phyloP scores from a whole-genome alignment of 2,797 vertebrate genomes.

The Craterocephalus amniculus region DNA sequence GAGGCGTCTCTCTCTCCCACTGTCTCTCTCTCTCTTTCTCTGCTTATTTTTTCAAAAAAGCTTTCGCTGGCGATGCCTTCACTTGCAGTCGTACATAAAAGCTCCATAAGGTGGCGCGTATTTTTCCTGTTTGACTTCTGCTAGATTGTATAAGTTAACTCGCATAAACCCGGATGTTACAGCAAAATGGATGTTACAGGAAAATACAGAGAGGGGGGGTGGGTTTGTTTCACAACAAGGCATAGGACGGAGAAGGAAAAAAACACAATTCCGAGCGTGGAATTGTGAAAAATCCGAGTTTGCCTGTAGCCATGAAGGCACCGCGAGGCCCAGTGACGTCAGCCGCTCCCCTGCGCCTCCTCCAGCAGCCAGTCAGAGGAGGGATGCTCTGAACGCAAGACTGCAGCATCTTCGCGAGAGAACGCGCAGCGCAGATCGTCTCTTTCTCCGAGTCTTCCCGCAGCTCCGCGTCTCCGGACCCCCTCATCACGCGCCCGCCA shows the following conservation, averaged over 20 bases:
- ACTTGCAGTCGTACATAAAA: constrained; percentile 4
- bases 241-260: neutral
- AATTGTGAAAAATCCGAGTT: neutral
- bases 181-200: too few species aligned
- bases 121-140: neutral
- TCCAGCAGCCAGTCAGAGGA: constrained; percentile 79
- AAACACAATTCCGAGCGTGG: neutral
- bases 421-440: constrained; percentile 69
- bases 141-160: neutral
- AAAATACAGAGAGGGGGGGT: too few species aligned
- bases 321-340: constrained; percentile 79
- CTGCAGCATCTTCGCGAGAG: constrained; percentile 86
- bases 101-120: rapidly evolving
- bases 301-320: constrained; percentile 28
- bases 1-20: constrained; percentile 49
- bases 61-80: constrained; percentile 63
- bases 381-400: constrained; percentile 86
- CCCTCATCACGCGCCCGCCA: constrained; percentile 52
- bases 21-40: constrained; percentile 7
- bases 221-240: neutral
- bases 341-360: constrained; percentile 77
- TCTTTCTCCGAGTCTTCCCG: constrained; percentile 59
- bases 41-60: constrained; percentile 40
- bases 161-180: too few species aligned
- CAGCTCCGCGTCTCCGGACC: constrained; percentile 67